Conservation (phyloP, 2,888 invertebrate species). For the Drosophila trichaetosa region DNA sequence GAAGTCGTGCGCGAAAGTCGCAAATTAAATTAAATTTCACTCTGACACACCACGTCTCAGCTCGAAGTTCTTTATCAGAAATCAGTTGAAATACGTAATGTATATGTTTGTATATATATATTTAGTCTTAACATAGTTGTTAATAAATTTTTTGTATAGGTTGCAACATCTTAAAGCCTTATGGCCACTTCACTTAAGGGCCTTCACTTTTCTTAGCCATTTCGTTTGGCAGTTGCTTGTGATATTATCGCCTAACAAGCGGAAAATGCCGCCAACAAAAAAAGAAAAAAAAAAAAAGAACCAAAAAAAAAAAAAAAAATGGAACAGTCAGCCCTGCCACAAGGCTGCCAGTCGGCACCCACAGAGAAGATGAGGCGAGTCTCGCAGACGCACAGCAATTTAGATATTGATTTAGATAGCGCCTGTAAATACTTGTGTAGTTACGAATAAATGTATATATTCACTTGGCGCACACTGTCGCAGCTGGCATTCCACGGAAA, state of each 20-base stretch:
- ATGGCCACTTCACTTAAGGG: conserved; percentile 29
- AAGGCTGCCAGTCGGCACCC: conserved; percentile 1
- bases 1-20: conserved; percentile 6
- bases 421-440: conserved; percentile 42
- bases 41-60: background rate
- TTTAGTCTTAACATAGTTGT: background rate
- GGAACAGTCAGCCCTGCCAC: conserved; percentile 13
- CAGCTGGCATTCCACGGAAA: background rate
- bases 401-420: conserved; percentile 72
- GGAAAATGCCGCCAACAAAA: conserved; percentile 51
- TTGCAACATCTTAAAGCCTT: conserved; percentile 31
- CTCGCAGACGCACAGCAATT: conserved; percentile 55
- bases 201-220: conserved; percentile 32
- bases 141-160: background rate
- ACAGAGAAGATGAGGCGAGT: conserved; percentile 9
- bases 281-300: background rate
- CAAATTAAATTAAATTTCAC: conserved; percentile 9
- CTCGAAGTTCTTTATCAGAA: background rate
- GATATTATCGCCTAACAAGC: conserved; percentile 68
- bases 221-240: conserved; percentile 35
- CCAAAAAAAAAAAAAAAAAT: background rate
- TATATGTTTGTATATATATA: background rate
- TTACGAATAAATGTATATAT: conserved; percentile 23
- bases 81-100: background rate
- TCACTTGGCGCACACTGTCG: background rate